Evolutionary conservation across 2,888 invertebrate species (phyloP).

Genomic region (Acrobeloides nanus): DNA sequence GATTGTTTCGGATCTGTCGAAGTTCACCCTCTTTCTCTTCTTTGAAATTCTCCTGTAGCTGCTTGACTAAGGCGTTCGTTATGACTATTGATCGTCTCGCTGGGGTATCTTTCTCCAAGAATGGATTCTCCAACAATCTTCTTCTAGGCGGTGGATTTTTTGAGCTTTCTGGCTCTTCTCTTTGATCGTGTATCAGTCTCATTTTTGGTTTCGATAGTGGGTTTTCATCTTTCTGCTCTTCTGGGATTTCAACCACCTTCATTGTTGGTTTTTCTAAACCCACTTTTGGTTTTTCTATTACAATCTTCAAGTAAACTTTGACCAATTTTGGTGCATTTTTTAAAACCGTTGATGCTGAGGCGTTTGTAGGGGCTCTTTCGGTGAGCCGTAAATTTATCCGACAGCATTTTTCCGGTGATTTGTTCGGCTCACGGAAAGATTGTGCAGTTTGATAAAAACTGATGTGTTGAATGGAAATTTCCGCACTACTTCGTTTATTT

Average conservation of each 20-base stretch:
- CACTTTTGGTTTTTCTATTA: no score
- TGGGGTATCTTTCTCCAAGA: constrained; percentile 3
- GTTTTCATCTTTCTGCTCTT: constrained; percentile 8
- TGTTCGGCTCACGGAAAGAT: constrained; percentile 19
- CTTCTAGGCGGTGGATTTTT: constrained; percentile 4
- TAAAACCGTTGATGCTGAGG: constrained; percentile 6
- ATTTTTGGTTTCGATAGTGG: background rate
- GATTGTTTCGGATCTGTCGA: constrained; percentile 14
- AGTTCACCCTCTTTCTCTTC: constrained; percentile 13
- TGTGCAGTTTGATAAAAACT: constrained; percentile 34
- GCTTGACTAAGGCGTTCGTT: constrained; percentile 15
- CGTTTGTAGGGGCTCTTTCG: constrained; percentile 26
- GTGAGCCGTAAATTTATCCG: constrained; percentile 45
- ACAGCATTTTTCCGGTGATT: constrained; percentile 37
- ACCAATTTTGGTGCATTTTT: constrained; percentile 8
- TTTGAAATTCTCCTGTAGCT: constrained; percentile 20
- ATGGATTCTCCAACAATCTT: constrained; percentile 6
- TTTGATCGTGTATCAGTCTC: constrained; percentile 6
- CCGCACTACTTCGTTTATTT: constrained; percentile 29
- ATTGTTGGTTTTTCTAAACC: background rate
- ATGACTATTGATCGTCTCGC: background rate
- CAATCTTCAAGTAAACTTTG: constrained; percentile 2
- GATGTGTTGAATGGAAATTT: constrained; percentile 49
- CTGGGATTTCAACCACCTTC: background rate
- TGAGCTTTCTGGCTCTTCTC: constrained; percentile 5